Evolutionary conservation across 2,113 vertebrate genomes (phyloP), one percentile per base, ranked within the genome.

Genomic region (Catharus bicknelli): DNA sequence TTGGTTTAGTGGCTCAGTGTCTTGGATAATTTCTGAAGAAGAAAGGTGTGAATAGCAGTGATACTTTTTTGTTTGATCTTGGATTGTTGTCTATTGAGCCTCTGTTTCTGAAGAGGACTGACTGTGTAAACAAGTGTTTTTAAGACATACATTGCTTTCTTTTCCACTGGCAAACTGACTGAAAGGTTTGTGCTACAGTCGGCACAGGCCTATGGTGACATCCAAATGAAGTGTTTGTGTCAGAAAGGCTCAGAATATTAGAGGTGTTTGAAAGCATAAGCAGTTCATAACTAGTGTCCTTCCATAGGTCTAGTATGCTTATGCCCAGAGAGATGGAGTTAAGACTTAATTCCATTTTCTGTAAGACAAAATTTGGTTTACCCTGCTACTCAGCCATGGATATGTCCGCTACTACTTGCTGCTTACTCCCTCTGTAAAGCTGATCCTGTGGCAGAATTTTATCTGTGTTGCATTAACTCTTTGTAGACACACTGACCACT

Each of bases 71-170:
- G 38, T 80, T 67, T 77, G 59, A 25, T 86, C 63, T 79, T 85
- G 57, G 40, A 29, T 27, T 36, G 30, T 63, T 90, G 26, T 74
- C 36, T 61, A 4, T 57, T 79, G 55, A 83, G 32, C 42, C 8
- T 58, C 11, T 73, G 22, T 73, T 90, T 86, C 47, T 43, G 32
- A 23, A 70, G 32, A 81, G 23, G 47, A 30, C 7, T 63, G 69
- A 42, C 16, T 74, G 13, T 21, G 20, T 51, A 80, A 86, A 69
- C 17, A 69, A 76, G 22, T 54, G 63, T 21, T 80, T 90, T 77
- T 45, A 70, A 58, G 55, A 27, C 0, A 0, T 16, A 0, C 23
- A 12, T 42, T 69, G 29, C 38, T 73, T 15, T 38, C 34, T 83
- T 79, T 45, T 66, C 11, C 34, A 16, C 17, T 16, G 47, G 47